Evolutionary conservation across 37 sponge, comb jelly and placozoan genomes (phyloP).

Genomic region (Oopsacas minuta): DNA sequence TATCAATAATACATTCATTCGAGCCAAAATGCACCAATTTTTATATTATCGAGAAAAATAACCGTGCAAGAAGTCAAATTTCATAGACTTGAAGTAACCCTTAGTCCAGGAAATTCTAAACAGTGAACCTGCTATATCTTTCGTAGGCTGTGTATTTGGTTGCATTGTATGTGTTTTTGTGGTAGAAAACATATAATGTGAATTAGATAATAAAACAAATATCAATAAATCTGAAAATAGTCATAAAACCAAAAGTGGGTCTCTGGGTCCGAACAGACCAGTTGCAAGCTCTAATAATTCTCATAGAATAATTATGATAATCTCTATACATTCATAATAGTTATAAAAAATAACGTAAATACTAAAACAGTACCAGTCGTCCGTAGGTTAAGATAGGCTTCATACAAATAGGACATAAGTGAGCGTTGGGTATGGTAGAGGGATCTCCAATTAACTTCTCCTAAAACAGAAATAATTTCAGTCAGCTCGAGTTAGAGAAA

Average conservation of each 20-base stretch:
- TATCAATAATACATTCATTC: no score
- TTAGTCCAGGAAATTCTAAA: no score
- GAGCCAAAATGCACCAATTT: no score
- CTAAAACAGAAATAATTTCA: no score
- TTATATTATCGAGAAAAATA: no score
- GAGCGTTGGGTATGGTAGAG: background rate
- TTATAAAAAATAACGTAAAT: background rate
- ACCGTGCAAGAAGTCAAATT: no score
- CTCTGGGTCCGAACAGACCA: background rate
- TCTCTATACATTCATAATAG: background rate
- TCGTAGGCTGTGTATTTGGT: no score
- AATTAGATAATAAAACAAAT: background rate
- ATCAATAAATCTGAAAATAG: background rate
- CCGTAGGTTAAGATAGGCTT: constrained; percentile 15
- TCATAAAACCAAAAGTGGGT: constrained; percentile 1
- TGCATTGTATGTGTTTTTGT: no score
- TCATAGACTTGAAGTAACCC: no score
- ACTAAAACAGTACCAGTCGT: constrained; percentile 17
- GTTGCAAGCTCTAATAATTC: constrained; percentile 16
- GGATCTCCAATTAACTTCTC: background rate
- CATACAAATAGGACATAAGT: background rate
- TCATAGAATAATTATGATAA: background rate
- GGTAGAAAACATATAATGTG: background rate
- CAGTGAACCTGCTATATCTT: no score
- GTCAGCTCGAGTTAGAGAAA: no score